Evolutionary conservation across 2,797 vertebrate species (phyloP).

Genomic region (Pipistrellus pygmaeus): DNA sequence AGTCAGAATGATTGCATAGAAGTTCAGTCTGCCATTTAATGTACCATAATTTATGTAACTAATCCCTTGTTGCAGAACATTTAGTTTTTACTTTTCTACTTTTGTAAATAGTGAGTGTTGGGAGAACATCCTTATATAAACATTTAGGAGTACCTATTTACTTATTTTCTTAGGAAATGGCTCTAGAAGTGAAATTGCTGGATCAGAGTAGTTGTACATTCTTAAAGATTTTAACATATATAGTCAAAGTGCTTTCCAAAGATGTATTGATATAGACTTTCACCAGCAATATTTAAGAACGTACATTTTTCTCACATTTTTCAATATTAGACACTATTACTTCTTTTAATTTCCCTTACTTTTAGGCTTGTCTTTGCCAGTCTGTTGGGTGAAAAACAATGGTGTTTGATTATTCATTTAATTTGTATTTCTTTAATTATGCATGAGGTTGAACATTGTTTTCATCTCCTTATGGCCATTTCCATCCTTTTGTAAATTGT

Average conservation of each 20-base stretch:
- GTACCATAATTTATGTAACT: not conserved
- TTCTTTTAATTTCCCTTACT: not conserved
- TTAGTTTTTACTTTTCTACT: not conserved
- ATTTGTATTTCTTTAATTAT: not conserved
- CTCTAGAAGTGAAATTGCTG: not conserved
- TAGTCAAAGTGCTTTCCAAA: not conserved
- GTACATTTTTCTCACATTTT: not conserved
- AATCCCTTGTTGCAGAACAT: not conserved
- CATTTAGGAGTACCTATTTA: not conserved
- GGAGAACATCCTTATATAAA: constrained; percentile 17
- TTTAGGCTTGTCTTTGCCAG: constrained; percentile 26
- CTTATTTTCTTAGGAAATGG: constrained; percentile 7
- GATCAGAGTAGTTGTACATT: not conserved
- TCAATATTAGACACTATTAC: not conserved
- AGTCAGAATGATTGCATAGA: constrained; percentile 1
- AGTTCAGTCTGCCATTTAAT: not conserved
- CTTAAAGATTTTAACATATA: not conserved
- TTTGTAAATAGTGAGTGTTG: not conserved
- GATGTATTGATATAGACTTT: not conserved
- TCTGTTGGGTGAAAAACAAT: not conserved
- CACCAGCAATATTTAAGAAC: not conserved
- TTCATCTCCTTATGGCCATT: not conserved
- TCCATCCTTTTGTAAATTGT: constrained; percentile 9
- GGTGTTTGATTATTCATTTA: not conserved
- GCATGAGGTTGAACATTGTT: constrained; percentile 19